phyloP scores from a whole-genome alignment of 2,888 invertebrate genomes.

The Lithosia quadra region DNA sequence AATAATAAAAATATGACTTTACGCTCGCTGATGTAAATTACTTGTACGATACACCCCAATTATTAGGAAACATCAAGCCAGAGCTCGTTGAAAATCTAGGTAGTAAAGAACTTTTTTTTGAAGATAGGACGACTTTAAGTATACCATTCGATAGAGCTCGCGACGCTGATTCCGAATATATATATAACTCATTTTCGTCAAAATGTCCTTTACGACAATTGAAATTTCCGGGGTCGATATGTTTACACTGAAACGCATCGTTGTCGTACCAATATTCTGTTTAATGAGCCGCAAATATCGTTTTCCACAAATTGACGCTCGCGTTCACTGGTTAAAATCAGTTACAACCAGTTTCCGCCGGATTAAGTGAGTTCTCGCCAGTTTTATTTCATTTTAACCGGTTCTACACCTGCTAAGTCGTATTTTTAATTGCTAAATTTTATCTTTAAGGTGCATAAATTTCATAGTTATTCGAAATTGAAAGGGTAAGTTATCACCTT shows the following conservation, averaged over 20 bases:
- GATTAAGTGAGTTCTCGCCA: slow-evolving; percentile 30
- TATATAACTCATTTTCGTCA: too few species aligned
- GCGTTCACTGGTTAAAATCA: slow-evolving; percentile 46
- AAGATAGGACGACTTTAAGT: too few species aligned
- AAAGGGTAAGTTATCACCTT: neutral
- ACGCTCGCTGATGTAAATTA: too few species aligned
- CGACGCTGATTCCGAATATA: too few species aligned
- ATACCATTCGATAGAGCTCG: too few species aligned
- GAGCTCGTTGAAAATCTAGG: too few species aligned
- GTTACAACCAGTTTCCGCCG: slow-evolving; percentile 45
- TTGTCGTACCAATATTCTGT: slow-evolving; percentile 28
- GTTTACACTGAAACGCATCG: slow-evolving; percentile 19
- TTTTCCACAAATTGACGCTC: slow-evolving; percentile 37
- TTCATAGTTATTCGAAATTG: neutral
- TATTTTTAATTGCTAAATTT: neutral
- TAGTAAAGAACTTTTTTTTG: too few species aligned
- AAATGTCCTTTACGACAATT: too few species aligned
- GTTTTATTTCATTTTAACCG: slow-evolving; percentile 40
- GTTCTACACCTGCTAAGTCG: slow-evolving; percentile 38
- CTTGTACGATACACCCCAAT: too few species aligned
- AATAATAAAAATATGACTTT: too few species aligned
- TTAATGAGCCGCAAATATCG: slow-evolving; percentile 47
- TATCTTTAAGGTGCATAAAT: neutral
- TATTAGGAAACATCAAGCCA: too few species aligned
- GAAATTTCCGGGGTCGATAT: too few species aligned